Base-by-base conservation (phyloP, 2,888 invertebrate species). In the Dugesia japonica region DNA sequence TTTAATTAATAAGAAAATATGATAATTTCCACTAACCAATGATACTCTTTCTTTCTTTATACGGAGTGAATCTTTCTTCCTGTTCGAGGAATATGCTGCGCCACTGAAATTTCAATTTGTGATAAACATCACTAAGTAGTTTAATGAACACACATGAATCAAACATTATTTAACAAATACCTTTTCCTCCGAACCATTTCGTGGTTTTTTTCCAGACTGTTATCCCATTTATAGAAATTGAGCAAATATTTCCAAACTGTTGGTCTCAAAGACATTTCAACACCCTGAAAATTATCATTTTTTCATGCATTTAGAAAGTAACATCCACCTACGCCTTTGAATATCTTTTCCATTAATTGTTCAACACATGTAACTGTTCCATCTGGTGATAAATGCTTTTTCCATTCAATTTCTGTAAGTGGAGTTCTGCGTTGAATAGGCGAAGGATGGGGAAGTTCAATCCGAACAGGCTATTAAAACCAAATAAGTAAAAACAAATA, bases 51-150 rank as follows among this genome's bases (percentile, higher is more conserved):
- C 92, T 87, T 81, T 95, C 94, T 77, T 91, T 88, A 83, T 90
- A 92, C 80, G 91, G 90, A 0, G 90, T 87, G 84, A 95, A 97
- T 80, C 91, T 89, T 0, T 88, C 87, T 83, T 95, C 94, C 84
- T 98, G 98, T 0, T 88, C 89, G 20, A 88, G 88, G 0, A 90
- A 89, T 86, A 98, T 91, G 0, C 91, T 90, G 79, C 90, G 88
- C 98, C 98, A 98, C 83, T 98, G 97, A 26, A 91, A 87, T 84
- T 97, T 98, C 94, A 98, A 94, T 72, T 89, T 88, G 84, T 90
- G 92, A 85, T 97, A 97, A 83, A 93, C 92, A 79, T 90, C 89
- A 26, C 86, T 86, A 80, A 27, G 20, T 4, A 23, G n/a, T n/a
- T n/a, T n/a, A n/a, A n/a, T n/a, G n/a, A n/a, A n/a, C n/a, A n/a